Evolutionary conservation across 2,113 vertebrate genomes (phyloP), one percentile per base, ranked within the genome.

Genomic region (Proteles cristata): DNA sequence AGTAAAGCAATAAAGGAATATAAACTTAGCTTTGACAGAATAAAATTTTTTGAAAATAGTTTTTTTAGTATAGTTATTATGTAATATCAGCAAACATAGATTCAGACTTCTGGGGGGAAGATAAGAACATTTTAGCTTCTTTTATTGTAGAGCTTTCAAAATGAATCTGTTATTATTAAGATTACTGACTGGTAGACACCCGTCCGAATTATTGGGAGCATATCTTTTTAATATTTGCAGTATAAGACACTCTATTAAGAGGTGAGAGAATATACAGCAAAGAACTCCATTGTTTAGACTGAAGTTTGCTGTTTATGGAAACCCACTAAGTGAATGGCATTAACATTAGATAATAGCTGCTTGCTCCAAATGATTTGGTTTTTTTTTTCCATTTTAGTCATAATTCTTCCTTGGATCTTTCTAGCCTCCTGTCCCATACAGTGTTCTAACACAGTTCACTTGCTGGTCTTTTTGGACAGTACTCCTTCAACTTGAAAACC

Each of bases 1-100:
- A 68, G 12, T 91, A 90, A 92, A 97, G 68, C 61, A 55, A 1
- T 61, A 76, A 69, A 31, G 65, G 50, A 87, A 58, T 90, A 25
- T 71, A 61, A 88, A 68, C 26, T 96, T 48, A 74, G 80, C 84
- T 93, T 96, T 95, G 45, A 91, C 4, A 85, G 48, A 95, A n/a
- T 80, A 68, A 21, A 39, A 66, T 50, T 84, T 85, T 77, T 89
- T 66, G 0, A 58, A 94, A 80, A 21, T 81, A 63, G 33, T 79
- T 80, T 66, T 28, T 89, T 77, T 77, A 35, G 45, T 63, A 63
- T 71, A 33, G 35, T 74, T 74, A 31, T 50, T 63, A 73, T 43
- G 79, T 84, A 82, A 76, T 15, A 65, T 61, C 45, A 90, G 48
- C 33, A 71, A 28, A 21, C 12, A 14, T 73, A 95, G 63, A 71